Conservation (phyloP, 2,113 vertebrate genomes). For the Boleophthalmus pectinirostris region DNA sequence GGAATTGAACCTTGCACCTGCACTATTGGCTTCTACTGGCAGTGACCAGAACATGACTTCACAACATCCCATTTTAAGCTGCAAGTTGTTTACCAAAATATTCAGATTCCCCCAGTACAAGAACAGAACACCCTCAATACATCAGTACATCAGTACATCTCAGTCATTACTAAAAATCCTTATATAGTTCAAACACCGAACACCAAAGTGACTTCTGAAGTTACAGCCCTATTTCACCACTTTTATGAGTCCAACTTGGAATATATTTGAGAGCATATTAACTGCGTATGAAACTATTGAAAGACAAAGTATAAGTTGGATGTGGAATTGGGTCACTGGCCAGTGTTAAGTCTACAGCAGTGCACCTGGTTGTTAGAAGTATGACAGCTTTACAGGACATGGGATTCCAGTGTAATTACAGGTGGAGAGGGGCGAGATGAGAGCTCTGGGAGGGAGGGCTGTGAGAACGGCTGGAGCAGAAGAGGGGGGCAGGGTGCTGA, state of each 20-base stretch:
- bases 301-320: conserved; percentile 6
- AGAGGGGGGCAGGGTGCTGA: background rate
- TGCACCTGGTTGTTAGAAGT: conserved; percentile 71
- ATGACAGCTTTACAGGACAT: conserved; percentile 67
- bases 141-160: background rate
- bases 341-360: conserved; percentile 31
- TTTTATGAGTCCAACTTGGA: conserved; percentile 5
- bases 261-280: background rate
- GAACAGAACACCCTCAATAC: background rate
- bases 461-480: conserved; percentile 48
- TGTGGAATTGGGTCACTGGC: conserved; percentile 44
- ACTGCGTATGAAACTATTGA: background rate
- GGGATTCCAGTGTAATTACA: conserved; percentile 78
- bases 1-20: background rate
- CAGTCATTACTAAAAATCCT: background rate
- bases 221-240: background rate
- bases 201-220: background rate
- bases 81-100: background rate
- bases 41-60: background rate
- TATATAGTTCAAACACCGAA: background rate
- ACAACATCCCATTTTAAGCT: background rate
- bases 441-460: conserved; percentile 40
- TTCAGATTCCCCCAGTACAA: background rate
- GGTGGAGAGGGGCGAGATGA: conserved; percentile 48
- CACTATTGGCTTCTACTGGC: background rate